Base-by-base conservation (phyloP, 1,140 invertebrate species). In the Drosophila subpulchrella region DNA sequence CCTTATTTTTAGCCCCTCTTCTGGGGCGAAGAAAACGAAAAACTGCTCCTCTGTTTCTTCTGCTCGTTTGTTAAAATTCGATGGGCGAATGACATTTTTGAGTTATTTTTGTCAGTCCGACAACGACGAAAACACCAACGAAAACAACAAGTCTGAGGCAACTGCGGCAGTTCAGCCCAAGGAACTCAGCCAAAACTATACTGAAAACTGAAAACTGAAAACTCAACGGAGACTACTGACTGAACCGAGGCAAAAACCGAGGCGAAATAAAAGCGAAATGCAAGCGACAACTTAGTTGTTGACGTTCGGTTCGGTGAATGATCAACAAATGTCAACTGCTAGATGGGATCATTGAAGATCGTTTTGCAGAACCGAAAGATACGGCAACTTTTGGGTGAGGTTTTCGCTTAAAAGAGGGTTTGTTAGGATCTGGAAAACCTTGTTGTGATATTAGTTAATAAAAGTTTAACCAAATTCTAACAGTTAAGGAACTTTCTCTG, bases 41-140 rank as follows among this genome's bases (percentile, higher is more conserved):
- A 32, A 56, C 63, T 55, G 32, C 66, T 47, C 67, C 67, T 44
- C 59, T 54, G 81, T 34, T 8, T 34, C 32, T 34, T 15, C 42
- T 46, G 42, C 82, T 89, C 84, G 84, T 89, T 89, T 89, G 84
- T 89, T 89, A 84, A 90, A 84, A 89, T 89, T 89, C 84, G 84
- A 89, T 89, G 84, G 84, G 84, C 84, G 84, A 89, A 89, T 89
- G 84, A 89, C 84, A 89, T 89, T 89, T 89, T 89, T 89, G 85
- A 89, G 84, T 89, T 89, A 89, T 89, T 89, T 89, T 89, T 89
- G 84, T 89, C 83, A 88, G 72, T 59, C 70, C 54, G 60, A 63
- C 56, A 77, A 62, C 73, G 65, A 44, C 68, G 70, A 53, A 54
- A 74, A 50, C 42, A 59, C 53, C 61, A 36, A 67, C 72, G 41